A percentile compares a stretch with the other conserved stretches of the same genome.
Conservation (phyloP, 2,888 invertebrate genomes). For the Hetaerina titia region DNA sequence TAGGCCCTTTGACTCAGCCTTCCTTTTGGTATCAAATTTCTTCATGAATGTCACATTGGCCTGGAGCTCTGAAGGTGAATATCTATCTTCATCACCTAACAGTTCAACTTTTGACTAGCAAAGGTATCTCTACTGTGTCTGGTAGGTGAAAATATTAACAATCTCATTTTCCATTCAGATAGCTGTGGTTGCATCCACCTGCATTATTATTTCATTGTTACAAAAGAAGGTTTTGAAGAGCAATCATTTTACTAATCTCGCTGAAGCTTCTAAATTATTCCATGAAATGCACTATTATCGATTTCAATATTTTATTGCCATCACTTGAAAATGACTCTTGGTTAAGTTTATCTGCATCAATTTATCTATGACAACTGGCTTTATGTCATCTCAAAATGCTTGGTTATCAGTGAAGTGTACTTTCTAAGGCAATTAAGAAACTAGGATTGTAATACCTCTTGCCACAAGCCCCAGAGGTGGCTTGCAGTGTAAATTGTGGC, state of each 20-base stretch:
- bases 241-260: not conserved
- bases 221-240: not conserved
- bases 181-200: not conserved
- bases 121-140: conserved; percentile 16
- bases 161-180: not conserved
- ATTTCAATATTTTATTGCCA: too few relatives aligned
- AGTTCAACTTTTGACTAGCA: not conserved
- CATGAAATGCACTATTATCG: not conserved
- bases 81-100: conserved; percentile 20
- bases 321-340: too few relatives aligned
- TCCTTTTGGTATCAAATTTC: not conserved
- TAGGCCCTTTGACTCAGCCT: not conserved
- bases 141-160: conserved; percentile 3
- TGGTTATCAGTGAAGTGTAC: too few relatives aligned
- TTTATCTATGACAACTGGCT: too few relatives aligned
- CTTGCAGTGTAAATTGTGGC: not conserved
- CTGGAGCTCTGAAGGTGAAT: conserved; percentile 35
- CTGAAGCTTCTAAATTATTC: not conserved
- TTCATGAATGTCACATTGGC: conserved; percentile 4
- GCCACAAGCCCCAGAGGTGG: not conserved
- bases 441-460: too few relatives aligned
- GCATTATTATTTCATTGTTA: not conserved
- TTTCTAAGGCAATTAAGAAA: too few relatives aligned
- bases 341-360: too few relatives aligned
- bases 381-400: too few relatives aligned